These are phyloP conservation scores for Delia radicum DNA, from an alignment of 1,140 invertebrate genomes.

Conservation along the genomic window DNA sequence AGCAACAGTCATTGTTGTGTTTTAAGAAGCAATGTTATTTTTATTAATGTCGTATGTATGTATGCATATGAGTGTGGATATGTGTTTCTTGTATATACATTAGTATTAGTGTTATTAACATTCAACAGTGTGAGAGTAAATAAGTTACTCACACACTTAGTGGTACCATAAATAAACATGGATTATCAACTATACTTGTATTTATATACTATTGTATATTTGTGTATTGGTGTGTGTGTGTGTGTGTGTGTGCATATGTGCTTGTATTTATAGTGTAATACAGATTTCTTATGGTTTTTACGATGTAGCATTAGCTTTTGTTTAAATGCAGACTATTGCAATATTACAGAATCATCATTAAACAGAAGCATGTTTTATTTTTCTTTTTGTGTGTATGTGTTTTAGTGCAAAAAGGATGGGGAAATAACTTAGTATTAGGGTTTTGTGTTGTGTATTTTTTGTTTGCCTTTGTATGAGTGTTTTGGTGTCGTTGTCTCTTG, in stretches of 20 bases:
- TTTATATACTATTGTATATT: not conserved
- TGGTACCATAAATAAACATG: not conserved
- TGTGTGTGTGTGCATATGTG: not conserved
- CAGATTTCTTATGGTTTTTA: not conserved
- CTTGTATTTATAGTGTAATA: not conserved
- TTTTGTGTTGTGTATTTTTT: not conserved
- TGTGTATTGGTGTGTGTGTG: not conserved
- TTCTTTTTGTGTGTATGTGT: not conserved
- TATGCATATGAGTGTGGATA: too few species aligned
- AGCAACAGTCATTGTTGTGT: not conserved
- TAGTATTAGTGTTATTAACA: not conserved
- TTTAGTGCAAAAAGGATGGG: too few species aligned
- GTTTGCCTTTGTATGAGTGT: not conserved
- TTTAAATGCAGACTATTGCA: not conserved
- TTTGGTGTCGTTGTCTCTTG: not conserved
- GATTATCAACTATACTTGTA: not conserved
- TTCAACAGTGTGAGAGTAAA: slow-evolving; percentile 4
- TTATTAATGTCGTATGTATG: not conserved
- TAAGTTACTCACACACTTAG: not conserved
- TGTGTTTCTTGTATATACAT: too few species aligned
- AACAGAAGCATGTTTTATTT: not conserved
- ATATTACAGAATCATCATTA: not conserved
- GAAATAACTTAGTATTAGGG: too few species aligned
- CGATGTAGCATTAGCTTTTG: not conserved
- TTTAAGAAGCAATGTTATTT: not conserved